Conservation (phyloP, 2,797 vertebrate species). For the Siniperca undulata region DNA sequence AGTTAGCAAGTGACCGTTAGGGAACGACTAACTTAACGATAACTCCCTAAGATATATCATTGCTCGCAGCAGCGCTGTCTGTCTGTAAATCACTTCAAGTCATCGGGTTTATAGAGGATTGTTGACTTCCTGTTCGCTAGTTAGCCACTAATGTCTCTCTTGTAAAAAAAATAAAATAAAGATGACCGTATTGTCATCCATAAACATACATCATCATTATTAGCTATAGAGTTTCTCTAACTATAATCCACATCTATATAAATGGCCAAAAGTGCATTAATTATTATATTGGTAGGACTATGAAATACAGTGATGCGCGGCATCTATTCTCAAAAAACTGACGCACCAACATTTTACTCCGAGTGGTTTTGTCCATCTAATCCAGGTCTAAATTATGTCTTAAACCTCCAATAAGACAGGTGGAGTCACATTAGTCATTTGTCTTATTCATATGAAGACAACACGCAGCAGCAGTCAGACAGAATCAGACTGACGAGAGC, state of each 20-base stretch:
- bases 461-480: neutral
- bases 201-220: neutral
- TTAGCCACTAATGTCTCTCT: no score
- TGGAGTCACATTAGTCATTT: neutral
- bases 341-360: no score
- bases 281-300: neutral
- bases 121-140: neutral
- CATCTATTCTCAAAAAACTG: no score
- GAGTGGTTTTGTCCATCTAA: no score
- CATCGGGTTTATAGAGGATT: no score
- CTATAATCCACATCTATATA: neutral
- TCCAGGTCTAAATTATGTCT: neutral
- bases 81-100: no score
- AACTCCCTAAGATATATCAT: neutral
- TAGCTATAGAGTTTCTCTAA: neutral
- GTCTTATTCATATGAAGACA: neutral
- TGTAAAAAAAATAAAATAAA: neutral
- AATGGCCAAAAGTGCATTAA: neutral
- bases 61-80: neutral
- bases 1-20: no score
- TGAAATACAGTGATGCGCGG: no score
- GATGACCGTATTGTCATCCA: neutral
- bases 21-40: no score
- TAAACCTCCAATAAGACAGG: neutral
- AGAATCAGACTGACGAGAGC: neutral